These are phyloP conservation scores for Pangasianodon hypophthalmus DNA, from an alignment of 2,113 vertebrate species.

Conservation along the genomic window DNA sequence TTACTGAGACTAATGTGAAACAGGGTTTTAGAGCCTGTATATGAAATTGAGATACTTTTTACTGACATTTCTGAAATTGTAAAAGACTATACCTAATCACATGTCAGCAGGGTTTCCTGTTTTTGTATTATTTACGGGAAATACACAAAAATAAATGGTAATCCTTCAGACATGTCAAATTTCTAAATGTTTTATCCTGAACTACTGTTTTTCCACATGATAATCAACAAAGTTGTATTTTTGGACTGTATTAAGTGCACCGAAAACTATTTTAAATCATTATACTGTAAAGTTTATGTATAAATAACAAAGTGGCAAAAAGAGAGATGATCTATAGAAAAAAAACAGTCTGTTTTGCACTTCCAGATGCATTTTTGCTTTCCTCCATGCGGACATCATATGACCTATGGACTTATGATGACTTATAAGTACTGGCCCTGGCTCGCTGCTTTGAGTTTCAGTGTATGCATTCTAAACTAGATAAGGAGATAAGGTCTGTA, in stretches of 20 bases:
- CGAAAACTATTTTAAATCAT: not conserved
- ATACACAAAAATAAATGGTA: not conserved
- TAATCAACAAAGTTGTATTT: not conserved
- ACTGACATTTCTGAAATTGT: slow-evolving; percentile 18
- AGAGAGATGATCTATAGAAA: not conserved
- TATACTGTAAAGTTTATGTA: not conserved
- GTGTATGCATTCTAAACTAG: not conserved
- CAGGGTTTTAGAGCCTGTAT: slow-evolving; percentile 10
- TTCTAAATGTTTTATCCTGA: not conserved
- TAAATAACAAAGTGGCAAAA: not conserved
- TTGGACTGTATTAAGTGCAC: not conserved
- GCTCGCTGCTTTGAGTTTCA: not conserved
- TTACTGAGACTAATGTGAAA: slow-evolving; percentile 30
- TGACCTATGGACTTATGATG: not conserved
- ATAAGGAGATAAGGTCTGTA: not conserved
- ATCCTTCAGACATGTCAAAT: not conserved
- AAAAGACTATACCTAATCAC: slow-evolving; percentile 7
- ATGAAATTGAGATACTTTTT: slow-evolving; percentile 16
- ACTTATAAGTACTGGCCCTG: not conserved
- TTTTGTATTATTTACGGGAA: not conserved
- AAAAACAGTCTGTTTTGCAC: not conserved
- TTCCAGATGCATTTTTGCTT: not conserved
- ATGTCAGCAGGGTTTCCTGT: not conserved
- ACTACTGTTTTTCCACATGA: not conserved
- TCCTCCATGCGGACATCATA: not conserved